phyloP scores from a whole-genome alignment of 2,797 vertebrate genomes.

The Halcyon badia region DNA sequence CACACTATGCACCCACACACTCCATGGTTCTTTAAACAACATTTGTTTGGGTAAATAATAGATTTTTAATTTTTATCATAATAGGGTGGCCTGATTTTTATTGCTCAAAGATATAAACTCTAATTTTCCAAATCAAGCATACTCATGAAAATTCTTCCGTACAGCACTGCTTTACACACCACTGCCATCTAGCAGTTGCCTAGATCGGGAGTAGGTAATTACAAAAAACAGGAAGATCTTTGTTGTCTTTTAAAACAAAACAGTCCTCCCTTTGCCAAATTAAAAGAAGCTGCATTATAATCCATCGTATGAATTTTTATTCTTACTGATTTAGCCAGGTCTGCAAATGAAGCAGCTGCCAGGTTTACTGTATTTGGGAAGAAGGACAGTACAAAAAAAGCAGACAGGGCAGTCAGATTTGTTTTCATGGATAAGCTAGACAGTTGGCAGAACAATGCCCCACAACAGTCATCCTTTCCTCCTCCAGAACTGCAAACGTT shows the following conservation, averaged over 20 bases:
- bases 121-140: background rate
- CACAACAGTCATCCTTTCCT: background rate
- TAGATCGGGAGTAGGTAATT: background rate
- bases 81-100: background rate
- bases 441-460: background rate
- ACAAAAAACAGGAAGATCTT: background rate
- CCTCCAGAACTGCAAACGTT: background rate
- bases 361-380: background rate
- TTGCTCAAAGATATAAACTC: background rate
- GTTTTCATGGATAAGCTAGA: background rate
- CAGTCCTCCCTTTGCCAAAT: background rate
- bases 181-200: slow-evolving; percentile 66
- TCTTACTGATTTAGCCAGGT: background rate
- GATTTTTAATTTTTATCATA: background rate
- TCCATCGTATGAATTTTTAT: rapidly evolving
- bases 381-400: background rate
- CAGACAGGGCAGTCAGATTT: background rate
- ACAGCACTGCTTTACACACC: slow-evolving; percentile 14
- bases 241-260: background rate
- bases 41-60: background rate
- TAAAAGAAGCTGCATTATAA: background rate
- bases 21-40: background rate
- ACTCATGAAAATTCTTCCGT: background rate
- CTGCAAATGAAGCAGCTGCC: background rate
- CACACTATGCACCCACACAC: rapidly evolving